Conservation (phyloP, 1,140 invertebrate species). For the Riptortus pedestris region DNA sequence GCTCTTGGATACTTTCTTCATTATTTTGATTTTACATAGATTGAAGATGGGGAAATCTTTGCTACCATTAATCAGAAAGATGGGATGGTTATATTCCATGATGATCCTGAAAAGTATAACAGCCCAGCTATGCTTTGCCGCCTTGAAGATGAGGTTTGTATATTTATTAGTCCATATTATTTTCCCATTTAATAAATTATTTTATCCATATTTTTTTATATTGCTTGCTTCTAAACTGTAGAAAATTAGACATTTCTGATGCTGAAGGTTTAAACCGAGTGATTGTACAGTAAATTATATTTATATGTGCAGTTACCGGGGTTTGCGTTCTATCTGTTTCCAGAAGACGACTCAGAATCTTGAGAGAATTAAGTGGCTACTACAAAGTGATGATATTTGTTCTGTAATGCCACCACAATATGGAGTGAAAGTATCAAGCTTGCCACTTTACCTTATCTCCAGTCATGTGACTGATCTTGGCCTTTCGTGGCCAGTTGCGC, state of each 20-base stretch:
- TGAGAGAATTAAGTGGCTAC: too few relatives aligned
- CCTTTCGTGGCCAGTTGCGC: too few relatives aligned
- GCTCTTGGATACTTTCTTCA: background rate
- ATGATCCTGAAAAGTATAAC: constrained; percentile 91
- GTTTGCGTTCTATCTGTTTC: too few relatives aligned
- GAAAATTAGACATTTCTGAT: too few relatives aligned
- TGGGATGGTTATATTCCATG: constrained; percentile 93
- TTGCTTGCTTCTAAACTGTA: background rate
- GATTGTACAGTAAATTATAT: too few relatives aligned
- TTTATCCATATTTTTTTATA: background rate
- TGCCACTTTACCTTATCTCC: too few relatives aligned
- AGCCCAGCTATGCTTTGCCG: constrained; percentile 73
- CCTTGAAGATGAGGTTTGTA: constrained; percentile 52
- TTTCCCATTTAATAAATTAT: background rate
- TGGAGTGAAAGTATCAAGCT: too few relatives aligned
- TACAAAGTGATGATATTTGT: too few relatives aligned
- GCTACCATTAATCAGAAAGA: constrained; percentile 96
- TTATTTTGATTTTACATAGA: constrained; percentile 45
- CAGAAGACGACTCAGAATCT: too few relatives aligned
- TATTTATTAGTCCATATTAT: background rate
- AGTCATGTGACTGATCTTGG: too few relatives aligned
- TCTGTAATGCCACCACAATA: too few relatives aligned
- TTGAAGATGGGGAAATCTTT: constrained; percentile 93
- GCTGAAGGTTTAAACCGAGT: background rate
- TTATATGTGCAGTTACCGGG: too few relatives aligned